These are phyloP conservation scores for Bucco capensis DNA, from an alignment of 2,113 vertebrate genomes.

Conservation along the genomic window DNA sequence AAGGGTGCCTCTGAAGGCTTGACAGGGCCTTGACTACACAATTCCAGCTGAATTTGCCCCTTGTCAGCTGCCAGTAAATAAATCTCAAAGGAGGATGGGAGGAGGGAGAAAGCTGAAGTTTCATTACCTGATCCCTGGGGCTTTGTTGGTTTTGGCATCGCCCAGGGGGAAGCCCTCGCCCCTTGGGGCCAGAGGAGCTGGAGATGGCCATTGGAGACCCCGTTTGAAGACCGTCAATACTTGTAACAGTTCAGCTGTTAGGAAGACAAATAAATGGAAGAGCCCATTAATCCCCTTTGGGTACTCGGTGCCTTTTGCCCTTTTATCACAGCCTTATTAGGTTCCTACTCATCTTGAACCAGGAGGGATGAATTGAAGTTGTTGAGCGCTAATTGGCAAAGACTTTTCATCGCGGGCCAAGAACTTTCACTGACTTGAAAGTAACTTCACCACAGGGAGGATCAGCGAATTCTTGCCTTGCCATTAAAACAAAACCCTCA, in stretches of 20 bases:
- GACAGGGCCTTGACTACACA: constrained; percentile 83
- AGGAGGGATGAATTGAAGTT: constrained; percentile 79
- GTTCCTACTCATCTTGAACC: constrained; percentile 85
- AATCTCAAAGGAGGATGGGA: constrained; percentile 70
- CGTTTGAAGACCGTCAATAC: constrained; percentile 83
- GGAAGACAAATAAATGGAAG: constrained; percentile 85
- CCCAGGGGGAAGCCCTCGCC: constrained; percentile 74
- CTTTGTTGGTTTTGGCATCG: constrained; percentile 81
- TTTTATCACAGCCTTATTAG: constrained; percentile 88
- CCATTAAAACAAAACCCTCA: constrained; percentile 74
- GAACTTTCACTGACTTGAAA: constrained; percentile 85
- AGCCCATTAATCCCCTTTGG: constrained; percentile 86
- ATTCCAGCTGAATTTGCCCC: constrained; percentile 82
- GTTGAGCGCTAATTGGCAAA: constrained; percentile 86
- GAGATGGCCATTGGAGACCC: constrained; percentile 80
- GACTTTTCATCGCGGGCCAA: constrained; percentile 81
- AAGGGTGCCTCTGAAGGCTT: constrained; percentile 81
- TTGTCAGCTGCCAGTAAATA: constrained; percentile 85
- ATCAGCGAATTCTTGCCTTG: constrained; percentile 66
- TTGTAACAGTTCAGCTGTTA: constrained; percentile 88
- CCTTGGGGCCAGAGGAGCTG: constrained; percentile 70
- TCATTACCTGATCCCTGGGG: constrained; percentile 80
- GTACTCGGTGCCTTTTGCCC: constrained; percentile 84
- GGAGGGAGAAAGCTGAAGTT: constrained; percentile 75
- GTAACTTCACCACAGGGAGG: constrained; percentile 80